Base-by-base conservation (phyloP, 2,113 vertebrate species). In the Dendropsophus ebraccatus region DNA sequence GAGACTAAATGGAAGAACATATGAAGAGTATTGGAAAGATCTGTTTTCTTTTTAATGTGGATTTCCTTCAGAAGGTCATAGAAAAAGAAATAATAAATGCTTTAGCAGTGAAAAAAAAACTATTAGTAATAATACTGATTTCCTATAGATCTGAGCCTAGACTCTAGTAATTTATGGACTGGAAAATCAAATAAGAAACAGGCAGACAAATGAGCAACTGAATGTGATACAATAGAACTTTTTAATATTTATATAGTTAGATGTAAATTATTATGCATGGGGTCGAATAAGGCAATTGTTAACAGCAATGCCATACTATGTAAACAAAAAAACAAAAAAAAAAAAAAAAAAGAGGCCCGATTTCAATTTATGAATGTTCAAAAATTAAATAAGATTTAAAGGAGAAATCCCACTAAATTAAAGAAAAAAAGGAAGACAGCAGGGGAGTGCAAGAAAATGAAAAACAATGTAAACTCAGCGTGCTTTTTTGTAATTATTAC, bases 31-130 rank as follows among this genome's bases (percentile, higher is more conserved):
- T 70, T 70, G 67, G 2, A 19, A 47, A 72, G 37, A 74, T 47
- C 70, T 73, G 69, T 73, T 45, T 74, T 47, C 13, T 21, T 73
- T 74, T 74, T n/a, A 14, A 25, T 72, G 41, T 47, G 41, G 70
- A 74, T 47, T 47, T 25, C n/a, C 37, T 74, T 47, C 4, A 16
- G 4, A 25, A 47, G 23, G 11, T 47, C n/a, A 74, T 8, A 14
- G 23, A 23, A 74, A 47, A 74, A 25, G 23, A 74, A 23, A 19
- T 14, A 2, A 47, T 41, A 74, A 74, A 47, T 23, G 12, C n/a
- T 74, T 47, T 35, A 47, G 13, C 12, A 25, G 70, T 47, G 37
- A 74, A 47, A 47, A 74, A 16, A 73, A 70, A 70, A n/a, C 16
- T 74, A 25, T n/a, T 74, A 74, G 67, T 5, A 70, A 70, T 41